These are phyloP conservation scores for Leptogaster cylindrica DNA, from an alignment of 2,888 invertebrate genomes.

Conservation along the genomic window DNA sequence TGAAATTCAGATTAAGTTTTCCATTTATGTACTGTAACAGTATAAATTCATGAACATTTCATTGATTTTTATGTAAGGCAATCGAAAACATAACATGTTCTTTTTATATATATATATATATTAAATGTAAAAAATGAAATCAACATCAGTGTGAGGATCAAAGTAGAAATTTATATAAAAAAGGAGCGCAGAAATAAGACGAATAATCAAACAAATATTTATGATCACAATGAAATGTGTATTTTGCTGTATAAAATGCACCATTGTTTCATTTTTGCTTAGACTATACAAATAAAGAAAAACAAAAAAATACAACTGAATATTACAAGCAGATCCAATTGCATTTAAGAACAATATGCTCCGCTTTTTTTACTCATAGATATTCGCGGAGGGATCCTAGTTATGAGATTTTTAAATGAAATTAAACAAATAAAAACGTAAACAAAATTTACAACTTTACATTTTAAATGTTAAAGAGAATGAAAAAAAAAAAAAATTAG, in stretches of 20 bases:
- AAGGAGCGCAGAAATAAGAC: background rate
- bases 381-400: constrained; percentile 12
- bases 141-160: background rate
- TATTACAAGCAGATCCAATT: background rate
- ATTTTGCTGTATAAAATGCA: background rate
- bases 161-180: background rate
- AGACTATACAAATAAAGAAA: background rate
- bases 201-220: background rate
- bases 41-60: no score
- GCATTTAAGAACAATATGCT: background rate
- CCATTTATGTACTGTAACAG: no score
- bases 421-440: constrained; percentile 6
- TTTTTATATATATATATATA: constrained; percentile 14
- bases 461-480: constrained; percentile 37
- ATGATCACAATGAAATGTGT: background rate
- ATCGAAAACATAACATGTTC: constrained; percentile 1
- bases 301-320: background rate
- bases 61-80: background rate
- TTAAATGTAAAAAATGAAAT: constrained; percentile 22
- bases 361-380: no score
- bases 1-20: no score
- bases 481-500: constrained; percentile 19
- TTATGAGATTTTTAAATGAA: constrained; percentile 35
- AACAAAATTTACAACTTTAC: constrained; percentile 35
- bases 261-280: background rate